Evolutionary conservation across 1,140 invertebrate species (phyloP).

Genomic region (Orius laevigatus): DNA sequence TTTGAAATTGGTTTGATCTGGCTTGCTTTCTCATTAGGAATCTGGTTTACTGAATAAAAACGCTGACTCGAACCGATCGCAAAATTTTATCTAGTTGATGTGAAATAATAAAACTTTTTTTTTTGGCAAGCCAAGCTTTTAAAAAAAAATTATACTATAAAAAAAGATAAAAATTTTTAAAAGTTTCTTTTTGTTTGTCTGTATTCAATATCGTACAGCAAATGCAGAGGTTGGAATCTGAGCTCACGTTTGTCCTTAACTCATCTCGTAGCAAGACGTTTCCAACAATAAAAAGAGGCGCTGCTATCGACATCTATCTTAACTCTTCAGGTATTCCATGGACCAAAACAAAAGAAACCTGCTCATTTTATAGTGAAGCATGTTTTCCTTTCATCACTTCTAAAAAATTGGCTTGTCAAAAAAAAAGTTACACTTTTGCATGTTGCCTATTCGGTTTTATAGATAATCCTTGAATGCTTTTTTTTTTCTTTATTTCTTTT

Average conservation of each 20-base stretch:
- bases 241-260: constrained; percentile 49
- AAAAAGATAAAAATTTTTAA: too few relatives aligned
- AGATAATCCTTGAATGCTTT: constrained; percentile 5
- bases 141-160: too few relatives aligned
- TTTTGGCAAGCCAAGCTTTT: too few relatives aligned
- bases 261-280: constrained; percentile 62
- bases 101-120: too few relatives aligned
- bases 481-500: constrained; percentile 26
- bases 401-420: background rate
- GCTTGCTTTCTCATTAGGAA: too few relatives aligned
- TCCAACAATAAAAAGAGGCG: constrained; percentile 64
- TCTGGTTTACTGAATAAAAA: too few relatives aligned
- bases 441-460: too few relatives aligned
- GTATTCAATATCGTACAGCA: constrained; percentile 26
- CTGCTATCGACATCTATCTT: constrained; percentile 67
- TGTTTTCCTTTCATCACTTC: background rate
- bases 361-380: constrained; percentile 2
- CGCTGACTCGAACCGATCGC: too few relatives aligned
- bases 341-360: constrained; percentile 4
- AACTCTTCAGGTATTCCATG: constrained; percentile 56
- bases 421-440: constrained; percentile 1
- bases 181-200: background rate
- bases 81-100: too few relatives aligned
- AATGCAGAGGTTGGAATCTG: constrained; percentile 48
- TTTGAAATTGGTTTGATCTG: too few relatives aligned